Conservation (phyloP, 2,888 invertebrate genomes). For the Noctua janthina region DNA sequence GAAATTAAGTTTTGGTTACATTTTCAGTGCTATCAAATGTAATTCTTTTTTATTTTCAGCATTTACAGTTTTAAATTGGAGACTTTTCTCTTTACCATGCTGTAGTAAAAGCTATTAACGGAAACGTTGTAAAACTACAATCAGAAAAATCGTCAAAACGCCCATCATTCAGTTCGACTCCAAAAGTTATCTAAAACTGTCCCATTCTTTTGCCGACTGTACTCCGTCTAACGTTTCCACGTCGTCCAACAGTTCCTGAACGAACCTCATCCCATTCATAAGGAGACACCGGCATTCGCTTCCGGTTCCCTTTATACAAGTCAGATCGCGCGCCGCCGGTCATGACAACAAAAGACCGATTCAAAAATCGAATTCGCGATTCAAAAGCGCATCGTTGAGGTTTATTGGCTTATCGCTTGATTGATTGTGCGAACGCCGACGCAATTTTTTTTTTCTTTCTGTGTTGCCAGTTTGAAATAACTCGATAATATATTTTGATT, state of each 20-base stretch:
- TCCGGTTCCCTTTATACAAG: conserved; percentile 88
- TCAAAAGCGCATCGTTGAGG: conserved; percentile 91
- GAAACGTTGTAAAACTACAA: conserved; percentile 2
- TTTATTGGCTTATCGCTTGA: conserved; percentile 91
- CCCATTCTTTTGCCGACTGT: conserved; percentile 71
- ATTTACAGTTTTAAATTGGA: not conserved
- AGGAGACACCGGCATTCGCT: conserved; percentile 86
- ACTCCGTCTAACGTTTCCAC: conserved; percentile 74
- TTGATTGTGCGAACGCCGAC: conserved; percentile 89
- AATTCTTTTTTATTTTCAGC: not conserved
- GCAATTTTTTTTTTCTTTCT: conserved; percentile 74
- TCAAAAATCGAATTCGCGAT: conserved; percentile 88
- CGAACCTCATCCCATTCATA: conserved; percentile 79
- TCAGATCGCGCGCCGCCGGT: conserved; percentile 87
- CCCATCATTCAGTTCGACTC: conserved; percentile 19
- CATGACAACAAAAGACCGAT: conserved; percentile 84
- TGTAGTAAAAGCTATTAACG: not conserved
- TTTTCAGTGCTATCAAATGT: not conserved
- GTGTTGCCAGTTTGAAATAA: conserved; percentile 68
- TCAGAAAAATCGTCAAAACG: not conserved
- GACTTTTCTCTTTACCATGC: not conserved
- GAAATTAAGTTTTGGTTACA: too few relatives aligned
- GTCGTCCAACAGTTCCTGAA: conserved; percentile 86
- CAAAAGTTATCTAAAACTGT: conserved; percentile 50
- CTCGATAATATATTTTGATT: conserved; percentile 89